Evolutionary conservation across 2,113 vertebrate genomes (phyloP), one percentile per base, ranked within the genome.

Genomic region (Sprattus sprattus): DNA sequence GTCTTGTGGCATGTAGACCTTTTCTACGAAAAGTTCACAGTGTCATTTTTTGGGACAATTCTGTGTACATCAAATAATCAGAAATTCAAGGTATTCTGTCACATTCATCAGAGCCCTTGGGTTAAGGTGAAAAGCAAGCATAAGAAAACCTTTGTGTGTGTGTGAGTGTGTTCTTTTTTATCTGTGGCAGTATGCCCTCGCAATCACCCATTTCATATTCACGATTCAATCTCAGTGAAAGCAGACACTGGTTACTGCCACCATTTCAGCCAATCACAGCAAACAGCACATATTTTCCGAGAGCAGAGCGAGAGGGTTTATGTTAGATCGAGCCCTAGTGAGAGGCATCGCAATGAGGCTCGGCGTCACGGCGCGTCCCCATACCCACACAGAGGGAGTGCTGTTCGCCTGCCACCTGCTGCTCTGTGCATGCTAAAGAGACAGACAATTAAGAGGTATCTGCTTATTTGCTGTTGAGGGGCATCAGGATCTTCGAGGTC

Each of bases 401-500:
- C 28, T 78, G 28, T 32, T 32, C 28, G 13, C 81, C 49, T 25
- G 47, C 18, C 22, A 49, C 39, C 25, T 71, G n/a, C 45, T 82
- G 54, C 45, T 0, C 2, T 22, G 9, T 84, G 75, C 60, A 87
- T 88, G 82, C 44, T 81, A 89, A 90, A 81, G 71, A 82, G 86
- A 83, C 32, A 85, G 82, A 84, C 88, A 88, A 89, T 89, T 88
- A 89, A 87, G 75, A 84, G 52, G 60, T 88, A 84, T 82, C 81
- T 57, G 83, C 84, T 64, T 89, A 83, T 84, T 89, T 88, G 87
- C 44, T 80, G 81, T 83, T 22, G 47, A n/a, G 49, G 32, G 80
- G 80, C 82, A 32, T 64, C 52, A 71, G 57, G 81, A 81, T 67
- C 83, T 83, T n/a, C 83, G 85, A 86, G 88, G 87, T 88, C 81